Evolutionary conservation across 1,140 invertebrate genomes (phyloP).

Genomic region (Hydropsyche tenuis): DNA sequence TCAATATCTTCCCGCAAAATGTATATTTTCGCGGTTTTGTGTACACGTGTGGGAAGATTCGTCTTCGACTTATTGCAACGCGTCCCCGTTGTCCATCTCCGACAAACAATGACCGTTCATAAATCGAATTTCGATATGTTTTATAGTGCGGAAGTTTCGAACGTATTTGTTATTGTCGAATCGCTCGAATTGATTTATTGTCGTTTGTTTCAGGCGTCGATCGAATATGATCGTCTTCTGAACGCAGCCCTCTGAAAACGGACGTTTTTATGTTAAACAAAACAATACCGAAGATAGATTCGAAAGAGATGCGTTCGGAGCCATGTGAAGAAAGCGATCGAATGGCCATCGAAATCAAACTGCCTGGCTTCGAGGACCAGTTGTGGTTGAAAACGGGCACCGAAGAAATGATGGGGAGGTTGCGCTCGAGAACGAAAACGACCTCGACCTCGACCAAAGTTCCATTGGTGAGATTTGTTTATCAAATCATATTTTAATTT

Average conservation of each 20-base stretch:
- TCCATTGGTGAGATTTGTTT: constrained; percentile 1
- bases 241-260: neutral
- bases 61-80: neutral
- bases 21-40: neutral
- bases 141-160: no score
- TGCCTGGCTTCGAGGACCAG: constrained; percentile 41
- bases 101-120: no score
- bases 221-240: neutral
- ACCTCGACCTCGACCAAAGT: constrained; percentile 18
- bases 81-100: neutral
- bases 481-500: no score
- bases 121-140: neutral
- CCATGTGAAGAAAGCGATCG: constrained; percentile 41
- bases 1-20: neutral
- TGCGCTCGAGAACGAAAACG: constrained; percentile 41
- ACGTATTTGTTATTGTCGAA: no score
- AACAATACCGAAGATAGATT: constrained; percentile 10
- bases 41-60: neutral
- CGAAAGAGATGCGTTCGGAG: constrained; percentile 46
- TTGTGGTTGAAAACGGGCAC: constrained; percentile 39
- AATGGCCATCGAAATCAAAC: constrained; percentile 42
- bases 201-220: constrained; percentile 18
- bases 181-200: no score
- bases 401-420: constrained; percentile 44
- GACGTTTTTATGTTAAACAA: neutral